Percentiles rank a stretch among this genome's conserved stretches.
Conservation (phyloP, 2,113 vertebrate species). For the Malaclemys terrapin region DNA sequence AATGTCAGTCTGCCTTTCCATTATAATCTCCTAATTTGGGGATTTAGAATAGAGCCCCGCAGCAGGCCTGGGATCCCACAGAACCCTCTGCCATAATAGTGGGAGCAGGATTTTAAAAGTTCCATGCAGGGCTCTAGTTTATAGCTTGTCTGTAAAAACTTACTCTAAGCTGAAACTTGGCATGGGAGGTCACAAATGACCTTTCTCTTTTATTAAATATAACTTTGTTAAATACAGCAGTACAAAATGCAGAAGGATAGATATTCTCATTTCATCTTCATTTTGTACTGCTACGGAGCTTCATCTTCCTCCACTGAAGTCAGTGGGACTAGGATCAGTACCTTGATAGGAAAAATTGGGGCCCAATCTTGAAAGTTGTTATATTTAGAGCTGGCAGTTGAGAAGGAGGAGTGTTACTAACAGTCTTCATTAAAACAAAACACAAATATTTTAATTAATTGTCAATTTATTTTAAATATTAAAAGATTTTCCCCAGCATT, state of each 20-base stretch:
- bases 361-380: neutral
- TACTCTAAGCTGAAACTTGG: slow-evolving; percentile 14
- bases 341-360: neutral
- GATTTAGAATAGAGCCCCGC: slow-evolving; percentile 40
- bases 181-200: neutral
- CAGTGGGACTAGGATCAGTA: neutral
- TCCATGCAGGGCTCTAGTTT: neutral
- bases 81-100: neutral
- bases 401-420: neutral
- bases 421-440: neutral
- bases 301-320: neutral
- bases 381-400: neutral
- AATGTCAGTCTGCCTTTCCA: slow-evolving; percentile 67
- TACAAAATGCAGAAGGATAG: neutral
- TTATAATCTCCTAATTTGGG: slow-evolving; percentile 51
- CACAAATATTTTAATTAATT: slow-evolving; percentile 11
- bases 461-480: slow-evolving; percentile 16
- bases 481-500: neutral
- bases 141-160: slow-evolving; percentile 53
- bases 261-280: neutral
- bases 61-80: neutral
- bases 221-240: neutral
- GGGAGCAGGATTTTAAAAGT: neutral
- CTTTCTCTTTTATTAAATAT: neutral
- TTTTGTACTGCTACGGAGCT: neutral